Evolutionary conservation across 1,140 invertebrate species (phyloP).

Genomic region (Cydia fagiglandana): DNA sequence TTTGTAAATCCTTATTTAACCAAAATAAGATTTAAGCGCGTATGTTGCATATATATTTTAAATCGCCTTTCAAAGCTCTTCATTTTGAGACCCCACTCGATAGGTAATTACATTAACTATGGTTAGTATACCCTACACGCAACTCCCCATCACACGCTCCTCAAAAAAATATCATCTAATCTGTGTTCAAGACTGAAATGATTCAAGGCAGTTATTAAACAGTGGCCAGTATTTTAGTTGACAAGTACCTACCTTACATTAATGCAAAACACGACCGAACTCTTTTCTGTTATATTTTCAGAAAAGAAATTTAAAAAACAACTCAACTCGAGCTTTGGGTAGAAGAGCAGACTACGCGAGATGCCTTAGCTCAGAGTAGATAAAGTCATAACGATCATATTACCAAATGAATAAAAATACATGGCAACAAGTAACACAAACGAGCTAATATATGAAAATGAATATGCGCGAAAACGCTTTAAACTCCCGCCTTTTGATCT

Average conservation of each 20-base stretch:
- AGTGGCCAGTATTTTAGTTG: too few relatives aligned
- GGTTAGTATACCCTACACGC: too few relatives aligned
- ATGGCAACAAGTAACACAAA: constrained; percentile 57
- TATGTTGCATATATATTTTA: too few relatives aligned
- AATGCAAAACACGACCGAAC: neutral
- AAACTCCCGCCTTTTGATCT: constrained; percentile 67
- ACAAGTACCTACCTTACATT: neutral
- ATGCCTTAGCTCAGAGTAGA: constrained; percentile 17
- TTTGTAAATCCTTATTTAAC: too few relatives aligned
- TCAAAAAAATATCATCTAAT: too few relatives aligned
- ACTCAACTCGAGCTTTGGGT: neutral
- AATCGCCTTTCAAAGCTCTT: too few relatives aligned
- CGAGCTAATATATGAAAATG: constrained; percentile 64
- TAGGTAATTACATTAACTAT: too few relatives aligned
- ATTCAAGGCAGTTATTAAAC: too few relatives aligned
- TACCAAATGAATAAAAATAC: constrained; percentile 53
- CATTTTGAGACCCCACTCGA: too few relatives aligned
- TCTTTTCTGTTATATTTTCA: neutral
- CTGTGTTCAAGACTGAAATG: too few relatives aligned
- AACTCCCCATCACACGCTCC: too few relatives aligned
- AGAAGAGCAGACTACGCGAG: constrained; percentile 1
- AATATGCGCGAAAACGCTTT: constrained; percentile 60
- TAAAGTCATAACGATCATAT: constrained; percentile 44
- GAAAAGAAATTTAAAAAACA: constrained; percentile 3
- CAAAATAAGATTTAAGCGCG: too few relatives aligned